Base-by-base conservation (phyloP, 2,113 vertebrate species). In the Tupaia chinensis region DNA sequence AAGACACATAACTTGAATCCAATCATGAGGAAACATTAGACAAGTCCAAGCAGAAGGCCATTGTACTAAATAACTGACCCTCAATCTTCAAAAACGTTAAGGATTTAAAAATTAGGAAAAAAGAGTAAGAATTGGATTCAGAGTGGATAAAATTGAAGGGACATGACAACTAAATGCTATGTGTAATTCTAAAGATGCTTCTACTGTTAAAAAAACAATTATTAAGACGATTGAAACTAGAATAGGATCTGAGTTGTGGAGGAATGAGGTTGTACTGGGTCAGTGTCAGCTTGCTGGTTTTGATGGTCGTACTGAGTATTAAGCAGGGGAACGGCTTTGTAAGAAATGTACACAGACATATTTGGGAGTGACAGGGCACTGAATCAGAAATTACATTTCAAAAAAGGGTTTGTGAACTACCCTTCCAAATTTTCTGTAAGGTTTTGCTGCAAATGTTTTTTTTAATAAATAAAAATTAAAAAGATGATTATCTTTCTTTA, bases 401-500 rank as follows among this genome's bases (percentile, higher is more conserved):
- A 13, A 69, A 65, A 66, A 66, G 7, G 7, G 72, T 13, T 20
- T 84, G 65, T 88, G 29, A 20, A 58, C 1, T 56, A 88, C 20
- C 29, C 1, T 84, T 58, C 1, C 13, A 80, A 65, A 54, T 72
- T 90, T 22, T 54, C 20, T 56, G 7, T 85, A 74, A 61, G 19
- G 44, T 90, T 96, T 77, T 72, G 27, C 32, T 93, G 72, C 65
- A 54, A 83, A 73, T 78, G 58, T 72, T 93, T 79, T n/a, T 44
- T 44, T 65, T 77, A 69, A 44, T 81, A 32, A 56, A 54, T 14
- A 60, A 95, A 95, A 53, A 72, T 68, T 17, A 68, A 87, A 93
- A 34, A 79, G 5, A 56, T 83, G 19, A 68, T 10, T 32, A 5
- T 83, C 17, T 85, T 29, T 29, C 34, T 29, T 44, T 17, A 56